Conservation (phyloP, 1,140 invertebrate species). For the Brachionus calyciflorus region DNA sequence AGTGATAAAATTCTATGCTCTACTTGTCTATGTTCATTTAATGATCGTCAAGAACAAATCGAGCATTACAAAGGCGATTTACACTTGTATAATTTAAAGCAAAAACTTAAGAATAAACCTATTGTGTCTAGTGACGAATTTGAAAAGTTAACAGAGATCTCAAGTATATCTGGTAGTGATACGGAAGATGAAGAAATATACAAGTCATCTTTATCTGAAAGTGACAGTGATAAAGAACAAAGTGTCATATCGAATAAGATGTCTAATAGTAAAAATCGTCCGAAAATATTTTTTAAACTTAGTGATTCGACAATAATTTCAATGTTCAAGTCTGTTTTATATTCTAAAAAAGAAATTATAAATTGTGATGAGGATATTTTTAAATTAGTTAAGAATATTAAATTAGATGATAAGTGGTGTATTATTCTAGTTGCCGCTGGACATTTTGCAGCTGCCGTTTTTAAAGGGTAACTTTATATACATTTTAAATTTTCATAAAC, state of each 20-base stretch:
- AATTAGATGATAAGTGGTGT: constrained; percentile 65
- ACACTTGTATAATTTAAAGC: constrained; percentile 56
- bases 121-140: constrained; percentile 52
- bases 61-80: constrained; percentile 65
- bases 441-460: constrained; percentile 79
- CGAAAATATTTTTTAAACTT: constrained; percentile 73
- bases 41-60: constrained; percentile 9
- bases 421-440: constrained; percentile 79
- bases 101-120: constrained; percentile 49
- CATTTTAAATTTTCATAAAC: too few relatives aligned
- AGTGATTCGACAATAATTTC: constrained; percentile 69
- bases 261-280: constrained; percentile 51
- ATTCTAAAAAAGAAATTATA: constrained; percentile 59
- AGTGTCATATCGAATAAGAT: neutral
- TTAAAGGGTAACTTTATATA: constrained; percentile 71
- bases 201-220: constrained; percentile 59
- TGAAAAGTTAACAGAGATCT: constrained; percentile 67
- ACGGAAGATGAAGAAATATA: constrained; percentile 63
- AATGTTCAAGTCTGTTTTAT: constrained; percentile 68
- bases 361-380: constrained; percentile 61
- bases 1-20: neutral
- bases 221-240: constrained; percentile 41
- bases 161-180: constrained; percentile 74
- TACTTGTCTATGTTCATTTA: constrained; percentile 18
- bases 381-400: constrained; percentile 58